Conservation (phyloP, 2,797 vertebrate genomes). For the Coccyzus lansbergi region DNA sequence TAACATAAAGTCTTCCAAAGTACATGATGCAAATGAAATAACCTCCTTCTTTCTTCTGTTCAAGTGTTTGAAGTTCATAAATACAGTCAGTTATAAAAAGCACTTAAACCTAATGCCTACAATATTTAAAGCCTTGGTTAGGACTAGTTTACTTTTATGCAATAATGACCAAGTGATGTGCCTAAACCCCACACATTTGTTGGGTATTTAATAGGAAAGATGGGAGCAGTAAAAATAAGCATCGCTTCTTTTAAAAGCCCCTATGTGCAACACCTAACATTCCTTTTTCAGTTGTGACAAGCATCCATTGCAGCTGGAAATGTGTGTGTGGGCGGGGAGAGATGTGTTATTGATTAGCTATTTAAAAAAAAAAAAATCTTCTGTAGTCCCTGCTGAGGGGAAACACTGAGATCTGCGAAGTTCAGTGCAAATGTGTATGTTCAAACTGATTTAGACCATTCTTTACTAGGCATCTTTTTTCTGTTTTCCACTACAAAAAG, state of each 20-base stretch:
- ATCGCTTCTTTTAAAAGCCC: not conserved
- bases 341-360: not conserved
- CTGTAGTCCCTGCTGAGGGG: not conserved
- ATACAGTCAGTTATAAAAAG: not conserved
- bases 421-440: not conserved
- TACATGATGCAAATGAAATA: not conserved
- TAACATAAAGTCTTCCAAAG: not conserved
- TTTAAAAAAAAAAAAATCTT: not conserved
- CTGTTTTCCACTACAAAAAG: not conserved
- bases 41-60: not conserved
- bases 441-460: not conserved
- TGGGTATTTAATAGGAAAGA: not conserved
- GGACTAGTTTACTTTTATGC: not conserved
- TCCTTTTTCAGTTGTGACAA: not conserved
- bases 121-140: not conserved
- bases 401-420: not conserved
- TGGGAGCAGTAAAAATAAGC: not conserved
- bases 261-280: accelerated
- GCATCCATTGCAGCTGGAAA: not conserved
- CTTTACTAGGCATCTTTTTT: not conserved
- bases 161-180: accelerated
- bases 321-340: accelerated
- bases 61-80: not conserved
- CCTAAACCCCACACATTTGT: not conserved
- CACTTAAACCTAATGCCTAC: not conserved